These are phyloP conservation scores for Orthosia cruda DNA, from an alignment of 2,888 invertebrate genomes.

Conservation along the genomic window DNA sequence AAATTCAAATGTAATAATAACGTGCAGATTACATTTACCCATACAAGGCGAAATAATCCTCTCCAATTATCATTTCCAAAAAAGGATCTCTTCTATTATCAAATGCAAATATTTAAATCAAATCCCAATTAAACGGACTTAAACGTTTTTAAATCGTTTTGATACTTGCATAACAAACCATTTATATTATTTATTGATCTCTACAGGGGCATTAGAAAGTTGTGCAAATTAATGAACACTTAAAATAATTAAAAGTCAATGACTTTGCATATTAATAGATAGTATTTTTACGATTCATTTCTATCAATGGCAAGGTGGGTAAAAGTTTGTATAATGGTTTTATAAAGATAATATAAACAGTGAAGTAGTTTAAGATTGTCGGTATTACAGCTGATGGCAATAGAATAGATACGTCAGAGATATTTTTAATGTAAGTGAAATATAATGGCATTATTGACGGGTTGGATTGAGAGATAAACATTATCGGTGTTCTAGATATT, in stretches of 20 bases:
- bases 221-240: slow-evolving; percentile 76
- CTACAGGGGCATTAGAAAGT: slow-evolving; percentile 77
- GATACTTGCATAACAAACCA: slow-evolving; percentile 61
- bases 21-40: slow-evolving; percentile 25
- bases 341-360: slow-evolving; percentile 70
- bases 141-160: slow-evolving; percentile 63
- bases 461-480: slow-evolving; percentile 26
- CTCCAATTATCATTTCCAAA: slow-evolving; percentile 46
- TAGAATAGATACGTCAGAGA: slow-evolving; percentile 50
- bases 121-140: slow-evolving; percentile 58
- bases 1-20: slow-evolving; percentile 12
- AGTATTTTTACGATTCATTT: slow-evolving; percentile 66
- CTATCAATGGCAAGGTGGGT: slow-evolving; percentile 61
- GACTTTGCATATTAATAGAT: slow-evolving; percentile 69
- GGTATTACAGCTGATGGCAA: slow-evolving; percentile 21
- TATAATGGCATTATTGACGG: slow-evolving; percentile 33
- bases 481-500: slow-evolving; percentile 21
- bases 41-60: slow-evolving; percentile 51
- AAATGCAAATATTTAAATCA: slow-evolving; percentile 62
- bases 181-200: slow-evolving; percentile 61
- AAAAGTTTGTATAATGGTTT: slow-evolving; percentile 58
- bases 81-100: slow-evolving; percentile 57
- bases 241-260: slow-evolving; percentile 79
- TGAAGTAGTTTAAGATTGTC: slow-evolving; percentile 50
- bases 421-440: slow-evolving; percentile 46